Base-by-base conservation (phyloP, 1,140 invertebrate genomes). In the Meloidogyne hapla region DNA sequence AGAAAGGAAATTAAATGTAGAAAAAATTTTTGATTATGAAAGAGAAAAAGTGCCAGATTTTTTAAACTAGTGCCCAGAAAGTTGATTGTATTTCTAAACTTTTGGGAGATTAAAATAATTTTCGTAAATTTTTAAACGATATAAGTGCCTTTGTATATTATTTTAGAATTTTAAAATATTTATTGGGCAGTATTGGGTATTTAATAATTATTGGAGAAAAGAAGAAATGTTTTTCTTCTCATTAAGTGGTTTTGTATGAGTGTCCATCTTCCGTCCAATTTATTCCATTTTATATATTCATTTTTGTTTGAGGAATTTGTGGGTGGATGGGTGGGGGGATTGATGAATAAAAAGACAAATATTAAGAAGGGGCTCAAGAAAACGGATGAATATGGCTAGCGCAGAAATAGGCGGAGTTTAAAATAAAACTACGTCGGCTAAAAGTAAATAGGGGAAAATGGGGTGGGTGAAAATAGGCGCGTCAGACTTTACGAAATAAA, bases 231-330 rank as follows among this genome's bases (percentile, higher is more conserved):
- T 18, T 48, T 18, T n/a, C 3, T 56, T 15, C 5, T n/a, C n/a
- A 56, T 15, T 42, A 18, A 18, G 45, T 48, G 18, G 13, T 48
- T 42, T 5, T 56, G 48, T 56, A 5, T 48, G 48, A n/a, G 48
- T 56, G 48, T 56, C 48, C 48, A 56, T 56, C n/a, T 56, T 5
- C 48, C 18, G 48, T 56, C 48, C 48, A 56, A 21, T 21, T 13
- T 42, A 42, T 42, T 42, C 12, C 12, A 12, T 6, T 56, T 56
- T 56, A 56, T 56, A 70, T 56, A 70, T 70, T 70, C 40, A 21
- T 18, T 45, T 45, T 70, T 42, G 28, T 25, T 61, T 15, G 4
- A 18, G 23, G 38, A 69, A 23, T 25, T 33, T 13, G 48, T 25
- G 67, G 23, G 26, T 40, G 67, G 67, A 25, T 0, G 25, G 23